Evolutionary conservation across 2,888 invertebrate species (phyloP).

Genomic region (Phragmatobia fuliginosa): DNA sequence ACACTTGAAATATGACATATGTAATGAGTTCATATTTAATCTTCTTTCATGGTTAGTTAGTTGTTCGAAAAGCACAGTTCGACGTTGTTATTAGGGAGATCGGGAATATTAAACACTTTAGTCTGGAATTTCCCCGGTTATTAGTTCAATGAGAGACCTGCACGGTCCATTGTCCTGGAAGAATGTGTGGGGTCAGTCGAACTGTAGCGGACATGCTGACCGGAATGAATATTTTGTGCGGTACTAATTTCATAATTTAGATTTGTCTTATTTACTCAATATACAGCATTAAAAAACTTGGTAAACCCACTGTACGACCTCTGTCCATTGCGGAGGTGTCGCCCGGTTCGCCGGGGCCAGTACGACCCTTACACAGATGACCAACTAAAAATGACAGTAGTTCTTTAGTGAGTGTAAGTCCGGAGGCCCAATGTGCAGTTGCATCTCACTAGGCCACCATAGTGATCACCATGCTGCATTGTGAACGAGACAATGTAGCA

Average conservation of each 20-base stretch:
- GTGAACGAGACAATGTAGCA: too few relatives aligned
- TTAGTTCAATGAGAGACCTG: not conserved
- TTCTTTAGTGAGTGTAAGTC: too few relatives aligned
- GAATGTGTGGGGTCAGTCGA: not conserved
- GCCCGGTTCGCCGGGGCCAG: too few relatives aligned
- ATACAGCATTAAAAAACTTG: not conserved
- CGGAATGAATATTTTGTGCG: not conserved
- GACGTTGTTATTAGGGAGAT: not conserved
- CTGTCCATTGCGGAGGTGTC: not conserved
- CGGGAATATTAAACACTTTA: not conserved
- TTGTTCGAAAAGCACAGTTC: not conserved
- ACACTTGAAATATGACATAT: too few relatives aligned
- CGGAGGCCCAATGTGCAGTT: too few relatives aligned
- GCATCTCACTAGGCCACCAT: too few relatives aligned
- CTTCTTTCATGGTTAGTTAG: too few relatives aligned
- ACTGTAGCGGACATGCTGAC: not conserved
- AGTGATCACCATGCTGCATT: too few relatives aligned
- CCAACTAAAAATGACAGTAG: too few relatives aligned
- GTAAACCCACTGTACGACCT: not conserved
- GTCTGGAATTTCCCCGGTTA: not conserved
- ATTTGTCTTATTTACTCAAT: not conserved
- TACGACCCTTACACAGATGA: too few relatives aligned
- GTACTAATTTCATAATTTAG: not conserved
- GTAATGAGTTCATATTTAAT: too few relatives aligned
- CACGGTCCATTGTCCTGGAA: not conserved